These are phyloP conservation scores for Avahi laniger DNA, from an alignment of 2,797 vertebrate species.

Conservation along the genomic window DNA sequence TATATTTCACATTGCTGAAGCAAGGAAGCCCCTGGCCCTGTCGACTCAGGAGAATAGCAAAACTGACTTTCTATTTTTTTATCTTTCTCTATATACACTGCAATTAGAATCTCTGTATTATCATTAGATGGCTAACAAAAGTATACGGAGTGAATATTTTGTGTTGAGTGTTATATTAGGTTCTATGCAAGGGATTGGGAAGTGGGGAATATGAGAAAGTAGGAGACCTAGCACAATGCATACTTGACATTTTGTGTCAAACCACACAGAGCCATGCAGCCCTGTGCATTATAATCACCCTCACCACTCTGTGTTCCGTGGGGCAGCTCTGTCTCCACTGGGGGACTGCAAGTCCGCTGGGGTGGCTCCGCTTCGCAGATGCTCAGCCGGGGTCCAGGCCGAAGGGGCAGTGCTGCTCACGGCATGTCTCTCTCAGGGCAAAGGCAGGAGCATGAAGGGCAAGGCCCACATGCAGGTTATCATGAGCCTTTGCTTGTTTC, in stretches of 20 bases:
- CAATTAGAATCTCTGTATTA: neutral
- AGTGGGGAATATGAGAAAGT: neutral
- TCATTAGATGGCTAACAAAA: neutral
- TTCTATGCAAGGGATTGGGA: neutral
- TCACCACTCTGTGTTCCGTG: neutral
- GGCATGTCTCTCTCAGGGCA: neutral
- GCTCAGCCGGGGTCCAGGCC: neutral
- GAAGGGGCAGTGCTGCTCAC: neutral
- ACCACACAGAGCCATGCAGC: neutral
- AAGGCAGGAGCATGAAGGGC: neutral
- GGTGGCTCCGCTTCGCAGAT: neutral
- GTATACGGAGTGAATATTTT: neutral
- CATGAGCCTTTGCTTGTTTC: neutral
- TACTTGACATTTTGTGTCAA: neutral
- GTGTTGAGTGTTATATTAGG: neutral
- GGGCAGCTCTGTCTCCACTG: neutral
- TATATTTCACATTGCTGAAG: neutral
- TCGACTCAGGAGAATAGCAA: slow-evolving; percentile 1
- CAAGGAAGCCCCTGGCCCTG: neutral
- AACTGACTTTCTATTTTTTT: slow-evolving; percentile 12
- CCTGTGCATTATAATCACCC: neutral
- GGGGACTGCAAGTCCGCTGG: neutral
- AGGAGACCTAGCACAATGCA: neutral
- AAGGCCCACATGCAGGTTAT: neutral
- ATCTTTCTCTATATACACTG: slow-evolving; percentile 3